Percentiles rank a stretch among this genome's conserved stretches.
Conservation (phyloP, 2,888 invertebrate species). For the Cynaeus angustus region DNA sequence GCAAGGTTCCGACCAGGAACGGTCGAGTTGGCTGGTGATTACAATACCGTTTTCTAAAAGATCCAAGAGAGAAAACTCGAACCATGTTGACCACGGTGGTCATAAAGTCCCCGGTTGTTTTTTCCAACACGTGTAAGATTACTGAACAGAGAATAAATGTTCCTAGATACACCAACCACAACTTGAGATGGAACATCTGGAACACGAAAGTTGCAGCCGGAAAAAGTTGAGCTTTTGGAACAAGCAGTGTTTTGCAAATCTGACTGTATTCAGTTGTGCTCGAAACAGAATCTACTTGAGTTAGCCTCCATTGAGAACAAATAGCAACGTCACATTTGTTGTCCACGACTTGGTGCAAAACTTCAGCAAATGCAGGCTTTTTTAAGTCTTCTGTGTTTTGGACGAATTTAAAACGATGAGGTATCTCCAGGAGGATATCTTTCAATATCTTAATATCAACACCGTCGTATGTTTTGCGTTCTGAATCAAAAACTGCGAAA, state of each 20-base stretch:
- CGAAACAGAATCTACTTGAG: background rate
- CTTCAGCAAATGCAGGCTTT: too few relatives aligned
- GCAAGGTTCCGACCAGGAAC: slow-evolving; percentile 46
- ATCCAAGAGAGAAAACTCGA: slow-evolving; percentile 9
- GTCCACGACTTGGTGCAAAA: slow-evolving; percentile 12
- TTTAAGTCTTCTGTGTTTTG: too few relatives aligned
- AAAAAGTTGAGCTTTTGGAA: slow-evolving; percentile 57
- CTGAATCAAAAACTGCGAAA: background rate
- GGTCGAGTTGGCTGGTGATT: slow-evolving; percentile 22
- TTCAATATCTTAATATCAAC: background rate
- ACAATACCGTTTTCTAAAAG: background rate
- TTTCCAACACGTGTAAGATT: too few relatives aligned
- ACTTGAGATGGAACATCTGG: slow-evolving; percentile 48
- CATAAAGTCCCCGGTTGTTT: too few relatives aligned
- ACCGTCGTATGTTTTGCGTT: background rate
- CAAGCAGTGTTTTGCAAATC: slow-evolving; percentile 60
- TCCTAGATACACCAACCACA: background rate
- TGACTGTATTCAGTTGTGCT: slow-evolving; percentile 29
- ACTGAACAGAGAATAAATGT: background rate
- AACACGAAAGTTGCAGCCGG: slow-evolving; percentile 53
- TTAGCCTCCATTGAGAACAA: slow-evolving; percentile 61
- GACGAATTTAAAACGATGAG: too few relatives aligned
- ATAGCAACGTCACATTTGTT: slow-evolving; percentile 55
- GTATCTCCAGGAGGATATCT: too few relatives aligned
- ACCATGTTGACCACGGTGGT: too few relatives aligned